Conservation (phyloP, 2,113 vertebrate species). For the Camelus dromedarius region DNA sequence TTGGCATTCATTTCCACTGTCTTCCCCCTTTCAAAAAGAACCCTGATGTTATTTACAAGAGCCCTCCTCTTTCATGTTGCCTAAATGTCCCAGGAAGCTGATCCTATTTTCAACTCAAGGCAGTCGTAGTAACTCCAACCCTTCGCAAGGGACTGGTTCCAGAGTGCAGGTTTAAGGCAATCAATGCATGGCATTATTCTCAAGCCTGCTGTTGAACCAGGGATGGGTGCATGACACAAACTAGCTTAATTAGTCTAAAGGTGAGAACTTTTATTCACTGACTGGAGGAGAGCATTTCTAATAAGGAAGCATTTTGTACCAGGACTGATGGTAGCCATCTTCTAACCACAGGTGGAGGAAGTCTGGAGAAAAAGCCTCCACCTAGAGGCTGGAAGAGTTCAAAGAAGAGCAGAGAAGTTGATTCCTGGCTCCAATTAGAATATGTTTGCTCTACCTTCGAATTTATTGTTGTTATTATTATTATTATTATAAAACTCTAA, state of each 20-base stretch:
- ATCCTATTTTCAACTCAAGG: neutral
- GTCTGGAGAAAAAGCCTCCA: neutral
- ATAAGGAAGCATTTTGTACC: neutral
- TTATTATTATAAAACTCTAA: neutral
- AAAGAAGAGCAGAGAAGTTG: neutral
- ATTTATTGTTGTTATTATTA: neutral
- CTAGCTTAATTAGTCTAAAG: neutral
- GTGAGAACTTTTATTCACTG: neutral
- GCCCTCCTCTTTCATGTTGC: neutral
- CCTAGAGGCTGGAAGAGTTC: neutral
- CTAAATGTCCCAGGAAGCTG: neutral
- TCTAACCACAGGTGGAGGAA: neutral
- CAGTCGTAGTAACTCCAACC: neutral
- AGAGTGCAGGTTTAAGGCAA: neutral
- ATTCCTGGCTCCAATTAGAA: neutral
- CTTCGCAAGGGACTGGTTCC: neutral
- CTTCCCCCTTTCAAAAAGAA: slow-evolving; percentile 25
- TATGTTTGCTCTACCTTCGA: neutral
- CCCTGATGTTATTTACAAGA: neutral
- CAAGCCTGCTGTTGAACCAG: neutral
- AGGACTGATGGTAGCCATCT: neutral
- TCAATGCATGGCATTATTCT: neutral
- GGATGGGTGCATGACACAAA: neutral
- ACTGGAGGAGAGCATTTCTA: neutral
- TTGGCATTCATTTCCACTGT: neutral